Conservation (phyloP, 2,113 vertebrate species). For the Phoxinus phoxinus region DNA sequence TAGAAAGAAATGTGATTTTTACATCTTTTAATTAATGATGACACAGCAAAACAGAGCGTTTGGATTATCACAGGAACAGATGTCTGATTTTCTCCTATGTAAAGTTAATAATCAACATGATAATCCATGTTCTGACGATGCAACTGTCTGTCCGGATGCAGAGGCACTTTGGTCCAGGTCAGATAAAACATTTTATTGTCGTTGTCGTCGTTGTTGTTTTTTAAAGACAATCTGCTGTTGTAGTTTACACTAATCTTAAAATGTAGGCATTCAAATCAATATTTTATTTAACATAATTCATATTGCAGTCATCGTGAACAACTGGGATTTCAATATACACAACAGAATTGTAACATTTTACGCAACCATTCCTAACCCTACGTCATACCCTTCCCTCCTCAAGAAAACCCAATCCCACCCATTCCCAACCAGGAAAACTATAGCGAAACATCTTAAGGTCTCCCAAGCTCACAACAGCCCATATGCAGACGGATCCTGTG, state of each 20-base stretch:
- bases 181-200: constrained; percentile 32
- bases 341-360: constrained; percentile 72
- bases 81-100: too few relatives aligned
- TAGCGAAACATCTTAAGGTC: constrained; percentile 53
- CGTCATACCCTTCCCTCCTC: constrained; percentile 55
- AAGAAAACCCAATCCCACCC: constrained; percentile 38
- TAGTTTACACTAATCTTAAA: constrained; percentile 45
- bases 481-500: constrained; percentile 44
- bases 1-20: too few relatives aligned
- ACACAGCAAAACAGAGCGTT: too few relatives aligned
- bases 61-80: too few relatives aligned
- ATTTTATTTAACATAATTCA: constrained; percentile 83
- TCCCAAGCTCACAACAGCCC: constrained; percentile 51
- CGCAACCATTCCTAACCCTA: constrained; percentile 46
- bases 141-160: background rate
- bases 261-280: constrained; percentile 73
- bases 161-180: background rate
- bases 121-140: too few relatives aligned
- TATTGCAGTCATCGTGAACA: constrained; percentile 81
- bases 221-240: constrained; percentile 19
- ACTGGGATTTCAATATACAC: constrained; percentile 79
- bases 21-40: too few relatives aligned
- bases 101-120: too few relatives aligned
- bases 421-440: constrained; percentile 44
- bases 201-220: background rate